Conservation (phyloP, 2,888 invertebrate species). For the Phrixothrix hirtus region DNA sequence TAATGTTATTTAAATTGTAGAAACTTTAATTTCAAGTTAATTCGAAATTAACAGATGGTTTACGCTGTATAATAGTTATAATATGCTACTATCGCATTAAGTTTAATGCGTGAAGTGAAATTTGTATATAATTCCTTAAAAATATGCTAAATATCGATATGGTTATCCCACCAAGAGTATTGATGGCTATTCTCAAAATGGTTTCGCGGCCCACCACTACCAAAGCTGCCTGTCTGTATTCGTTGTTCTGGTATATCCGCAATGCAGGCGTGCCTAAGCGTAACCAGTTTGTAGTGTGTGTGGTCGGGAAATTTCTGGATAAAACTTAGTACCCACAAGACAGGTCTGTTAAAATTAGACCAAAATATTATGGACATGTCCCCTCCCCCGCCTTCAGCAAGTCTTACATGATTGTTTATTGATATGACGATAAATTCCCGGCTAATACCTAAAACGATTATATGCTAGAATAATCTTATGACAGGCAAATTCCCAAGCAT, state of each 20-base stretch:
- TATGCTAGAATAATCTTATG: conserved; percentile 26
- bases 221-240: conserved; percentile 52
- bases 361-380: conserved; percentile 41
- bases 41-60: neutral
- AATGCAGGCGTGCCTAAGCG: conserved; percentile 57
- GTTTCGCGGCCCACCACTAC: conserved; percentile 57
- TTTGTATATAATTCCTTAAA: neutral
- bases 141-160: conserved; percentile 7
- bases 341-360: conserved; percentile 46
- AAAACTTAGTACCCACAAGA: conserved; percentile 48
- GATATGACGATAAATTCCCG: conserved; percentile 42
- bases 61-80: neutral
- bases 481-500: conserved; percentile 33
- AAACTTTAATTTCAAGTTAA: conserved; percentile 5
- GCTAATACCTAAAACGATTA: conserved; percentile 34
- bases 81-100: neutral
- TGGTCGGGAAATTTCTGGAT: conserved; percentile 53
- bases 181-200: conserved; percentile 56
- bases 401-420: conserved; percentile 45
- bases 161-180: conserved; percentile 32
- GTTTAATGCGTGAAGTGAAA: neutral
- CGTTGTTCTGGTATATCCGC: conserved; percentile 57
- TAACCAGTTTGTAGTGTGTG: conserved; percentile 53
- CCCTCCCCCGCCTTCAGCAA: conserved; percentile 50
- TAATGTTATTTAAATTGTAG: neutral